Conservation (phyloP, 1,140 invertebrate species). For the Mylabris phalerata region DNA sequence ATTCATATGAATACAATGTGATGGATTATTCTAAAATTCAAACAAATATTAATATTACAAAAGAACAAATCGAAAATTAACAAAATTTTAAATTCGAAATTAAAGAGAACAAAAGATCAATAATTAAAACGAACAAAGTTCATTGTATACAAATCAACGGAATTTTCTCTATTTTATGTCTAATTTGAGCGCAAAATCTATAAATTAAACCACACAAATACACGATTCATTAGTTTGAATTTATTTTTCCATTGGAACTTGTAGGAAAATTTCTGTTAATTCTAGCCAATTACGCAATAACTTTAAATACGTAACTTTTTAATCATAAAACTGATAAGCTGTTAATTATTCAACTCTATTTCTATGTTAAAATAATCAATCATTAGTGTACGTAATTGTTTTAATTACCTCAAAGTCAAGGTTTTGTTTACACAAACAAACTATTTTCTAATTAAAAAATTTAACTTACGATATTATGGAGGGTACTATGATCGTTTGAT, state of each 20-base stretch:
- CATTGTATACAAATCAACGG: no score
- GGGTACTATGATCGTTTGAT: slow-evolving; percentile 68
- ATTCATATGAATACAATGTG: slow-evolving; percentile 78
- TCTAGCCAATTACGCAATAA: no score
- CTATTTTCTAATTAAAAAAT: not conserved
- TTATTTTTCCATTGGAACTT: no score
- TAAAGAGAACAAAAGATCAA: not conserved
- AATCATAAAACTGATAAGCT: no score
- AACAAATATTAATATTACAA: not conserved
- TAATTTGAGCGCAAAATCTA: no score
- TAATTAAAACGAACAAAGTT: no score
- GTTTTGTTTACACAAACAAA: not conserved
- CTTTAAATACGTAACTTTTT: no score
- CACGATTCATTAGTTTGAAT: no score
- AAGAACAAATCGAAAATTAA: not conserved
- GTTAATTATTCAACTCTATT: not conserved
- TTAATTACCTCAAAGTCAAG: not conserved
- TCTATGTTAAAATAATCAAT: not conserved
- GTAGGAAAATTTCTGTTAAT: no score
- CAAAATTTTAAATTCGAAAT: not conserved
- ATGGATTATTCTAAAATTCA: slow-evolving; percentile 51
- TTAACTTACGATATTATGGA: slow-evolving; percentile 60
- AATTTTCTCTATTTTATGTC: no score
- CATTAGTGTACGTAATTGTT: not conserved
- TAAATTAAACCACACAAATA: no score